phyloP scores from a whole-genome alignment of 2,797 vertebrate genomes.

The Syngnathus acus region DNA sequence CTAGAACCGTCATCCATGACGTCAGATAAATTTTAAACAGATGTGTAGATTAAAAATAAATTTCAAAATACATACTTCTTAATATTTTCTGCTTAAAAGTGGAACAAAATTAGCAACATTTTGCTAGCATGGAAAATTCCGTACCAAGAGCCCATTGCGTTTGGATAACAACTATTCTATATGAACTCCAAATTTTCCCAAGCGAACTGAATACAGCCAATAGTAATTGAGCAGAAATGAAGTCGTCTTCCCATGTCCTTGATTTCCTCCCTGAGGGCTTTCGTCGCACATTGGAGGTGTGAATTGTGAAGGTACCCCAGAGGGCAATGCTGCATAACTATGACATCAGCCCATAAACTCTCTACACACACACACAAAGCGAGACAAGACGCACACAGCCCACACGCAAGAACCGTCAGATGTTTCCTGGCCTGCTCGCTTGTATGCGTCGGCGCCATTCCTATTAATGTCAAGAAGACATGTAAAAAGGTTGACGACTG shows the following conservation, averaged over 20 bases:
- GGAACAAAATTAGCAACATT: background rate
- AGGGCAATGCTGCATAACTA: slow-evolving; percentile 56
- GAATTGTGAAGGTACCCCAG: slow-evolving; percentile 49
- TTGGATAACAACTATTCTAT: background rate
- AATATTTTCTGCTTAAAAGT: no score
- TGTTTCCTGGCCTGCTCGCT: slow-evolving; percentile 24
- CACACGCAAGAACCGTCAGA: slow-evolving; percentile 27
- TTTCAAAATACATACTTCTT: no score
- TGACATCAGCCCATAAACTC: slow-evolving; percentile 64
- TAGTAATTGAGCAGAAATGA: slow-evolving; percentile 42
- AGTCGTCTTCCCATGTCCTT: slow-evolving; percentile 41
- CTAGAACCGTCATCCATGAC: background rate
- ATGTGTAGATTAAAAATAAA: no score
- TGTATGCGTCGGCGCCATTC: slow-evolving; percentile 11
- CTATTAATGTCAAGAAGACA: slow-evolving; percentile 25
- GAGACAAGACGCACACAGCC: slow-evolving; percentile 1
- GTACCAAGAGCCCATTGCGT: no score
- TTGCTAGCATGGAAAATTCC: no score
- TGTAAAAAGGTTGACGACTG: slow-evolving; percentile 19
- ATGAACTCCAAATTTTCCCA: background rate
- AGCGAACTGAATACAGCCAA: background rate
- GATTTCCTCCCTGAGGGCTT: slow-evolving; percentile 37
- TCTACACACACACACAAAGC: slow-evolving; percentile 6
- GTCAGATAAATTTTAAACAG: background rate
- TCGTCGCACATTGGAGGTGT: slow-evolving; percentile 54